Base-by-base conservation (phyloP, 2,113 vertebrate genomes). In the Scopus umbretta region DNA sequence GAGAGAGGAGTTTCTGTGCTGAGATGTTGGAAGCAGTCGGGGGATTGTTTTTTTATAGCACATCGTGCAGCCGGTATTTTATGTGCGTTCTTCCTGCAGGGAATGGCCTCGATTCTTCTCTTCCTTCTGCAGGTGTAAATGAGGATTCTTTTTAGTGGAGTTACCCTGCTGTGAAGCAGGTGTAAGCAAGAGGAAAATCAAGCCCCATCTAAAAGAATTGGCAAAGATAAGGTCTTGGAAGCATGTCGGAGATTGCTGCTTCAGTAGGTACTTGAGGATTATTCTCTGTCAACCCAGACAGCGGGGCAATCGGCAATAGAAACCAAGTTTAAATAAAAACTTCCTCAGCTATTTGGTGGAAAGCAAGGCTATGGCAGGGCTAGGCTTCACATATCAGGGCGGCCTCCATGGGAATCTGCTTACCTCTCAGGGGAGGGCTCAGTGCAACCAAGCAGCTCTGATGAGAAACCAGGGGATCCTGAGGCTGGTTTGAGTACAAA, bases 151-250 rank as follows among this genome's bases (percentile, higher is more conserved):
- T 86, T 78, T 82, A 90, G 49, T 62, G 49, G 75, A 86, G 42
- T 90, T 90, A 80, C 53, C 94, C 93, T 94, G 58, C 88, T 94
- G 94, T 88, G 88, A 96, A 96, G 91, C 92, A 97, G 96, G 95
- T 96, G 94, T 94, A 89, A 94, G 84, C 3, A 30, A 95, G 84
- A 96, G 62, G 68, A 95, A 95, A 97, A 95, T 94, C 90, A 91
- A 95, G 75, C 50, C 72, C 73, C 59, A 52, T 80, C 72, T 79
- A 49, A 90, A 83, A 87, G 76, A 89, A 96, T 36, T 94, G 90
- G 91, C 93, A 92, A 89, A 94, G 92, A 85, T 90, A 83, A 95
- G 86, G 78, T 92, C 70, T 92, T 93, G 84, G 72, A 66, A 95
- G 79, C 65, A 61, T 61, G 82, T 82, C 6, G 12, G 81, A 96